phyloP scores from a whole-genome alignment of 2,797 vertebrate genomes.

The Notamacropus eugenii region DNA sequence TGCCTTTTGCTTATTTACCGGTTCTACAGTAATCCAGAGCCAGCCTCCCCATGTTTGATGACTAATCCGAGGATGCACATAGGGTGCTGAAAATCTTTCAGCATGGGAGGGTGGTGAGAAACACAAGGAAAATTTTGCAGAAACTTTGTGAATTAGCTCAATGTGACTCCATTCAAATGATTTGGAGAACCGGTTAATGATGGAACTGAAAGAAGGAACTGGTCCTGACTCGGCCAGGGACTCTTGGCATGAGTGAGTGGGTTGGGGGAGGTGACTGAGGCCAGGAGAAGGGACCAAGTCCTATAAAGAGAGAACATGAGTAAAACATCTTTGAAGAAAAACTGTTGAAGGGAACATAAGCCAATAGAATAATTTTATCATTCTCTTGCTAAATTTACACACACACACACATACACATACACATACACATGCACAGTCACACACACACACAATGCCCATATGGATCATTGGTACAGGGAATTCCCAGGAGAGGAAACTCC shows the following conservation, averaged over 20 bases:
- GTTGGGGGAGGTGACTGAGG: not conserved
- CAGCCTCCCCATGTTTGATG: not conserved
- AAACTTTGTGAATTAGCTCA: not conserved
- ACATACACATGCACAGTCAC: not conserved
- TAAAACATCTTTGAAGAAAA: not conserved
- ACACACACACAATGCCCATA: not conserved
- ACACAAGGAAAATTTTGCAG: not conserved
- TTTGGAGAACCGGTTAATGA: not conserved
- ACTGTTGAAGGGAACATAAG: not conserved
- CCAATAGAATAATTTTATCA: not conserved
- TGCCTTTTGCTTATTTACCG: not conserved
- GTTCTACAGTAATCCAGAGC: not conserved
- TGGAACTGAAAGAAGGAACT: not conserved
- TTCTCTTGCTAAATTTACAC: not conserved
- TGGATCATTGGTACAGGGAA: not conserved
- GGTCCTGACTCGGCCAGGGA: constrained; percentile 5
- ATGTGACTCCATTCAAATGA: not conserved
- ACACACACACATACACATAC: not conserved
- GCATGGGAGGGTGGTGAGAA: not conserved
- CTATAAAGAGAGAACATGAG: not conserved
- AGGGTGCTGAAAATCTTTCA: not conserved
- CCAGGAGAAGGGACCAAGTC: not conserved
- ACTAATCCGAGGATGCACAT: not conserved
- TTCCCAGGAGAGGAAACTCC: not conserved
- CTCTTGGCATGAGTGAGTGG: not conserved